phyloP scores from a whole-genome alignment of 2,113 vertebrate genomes.

The Calyptomena viridis region DNA sequence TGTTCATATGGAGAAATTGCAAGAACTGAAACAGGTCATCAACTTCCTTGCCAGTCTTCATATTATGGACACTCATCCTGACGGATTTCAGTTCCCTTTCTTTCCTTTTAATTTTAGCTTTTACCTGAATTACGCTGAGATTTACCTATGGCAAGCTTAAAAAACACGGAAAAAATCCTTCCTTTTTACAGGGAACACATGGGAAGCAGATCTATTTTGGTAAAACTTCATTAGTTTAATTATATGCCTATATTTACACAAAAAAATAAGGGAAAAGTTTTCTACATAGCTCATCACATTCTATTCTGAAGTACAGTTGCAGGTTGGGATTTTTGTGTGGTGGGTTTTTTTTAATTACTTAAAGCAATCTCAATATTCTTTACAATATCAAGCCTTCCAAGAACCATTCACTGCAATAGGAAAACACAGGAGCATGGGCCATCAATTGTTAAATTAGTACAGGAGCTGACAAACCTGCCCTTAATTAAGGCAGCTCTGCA shows the following conservation, averaged over 20 bases:
- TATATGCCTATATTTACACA: neutral
- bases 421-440: neutral
- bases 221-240: neutral
- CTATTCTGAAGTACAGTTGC: neutral
- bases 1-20: neutral
- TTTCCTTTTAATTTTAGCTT: neutral
- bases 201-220: neutral
- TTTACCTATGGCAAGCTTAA: neutral
- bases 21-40: neutral
- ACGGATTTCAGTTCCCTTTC: neutral
- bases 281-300: neutral
- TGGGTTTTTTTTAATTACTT: neutral
- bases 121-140: neutral
- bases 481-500: conserved; percentile 36
- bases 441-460: conserved; percentile 24
- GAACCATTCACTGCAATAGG: neutral
- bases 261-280: neutral
- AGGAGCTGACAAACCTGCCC: conserved; percentile 35
- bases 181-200: neutral
- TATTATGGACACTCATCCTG: neutral
- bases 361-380: neutral
- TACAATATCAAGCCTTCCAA: neutral
- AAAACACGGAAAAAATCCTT: neutral
- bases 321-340: neutral
- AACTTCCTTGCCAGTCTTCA: neutral